phyloP scores from a whole-genome alignment of 2,113 vertebrate species.

The Polyodon spathula region DNA sequence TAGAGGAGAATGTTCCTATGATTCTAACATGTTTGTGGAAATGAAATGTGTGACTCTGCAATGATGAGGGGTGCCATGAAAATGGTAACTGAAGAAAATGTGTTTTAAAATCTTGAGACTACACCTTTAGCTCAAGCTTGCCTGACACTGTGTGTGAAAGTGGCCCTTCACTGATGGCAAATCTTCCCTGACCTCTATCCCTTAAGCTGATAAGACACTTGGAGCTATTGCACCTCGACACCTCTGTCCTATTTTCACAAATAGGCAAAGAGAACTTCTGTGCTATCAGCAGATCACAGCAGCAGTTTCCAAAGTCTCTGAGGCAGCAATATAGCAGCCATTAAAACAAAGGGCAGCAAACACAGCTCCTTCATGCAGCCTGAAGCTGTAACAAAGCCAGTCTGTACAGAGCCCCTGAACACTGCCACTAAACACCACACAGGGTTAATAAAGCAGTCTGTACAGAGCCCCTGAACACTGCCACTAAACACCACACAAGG shows the following conservation, averaged over 20 bases:
- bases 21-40: background rate
- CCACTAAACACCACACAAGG: too few relatives aligned
- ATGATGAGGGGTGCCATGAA: background rate
- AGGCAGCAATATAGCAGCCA: too few relatives aligned
- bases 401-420: too few relatives aligned
- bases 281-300: conserved; percentile 30
- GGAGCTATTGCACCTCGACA: conserved; percentile 49
- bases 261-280: conserved; percentile 32
- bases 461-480: too few relatives aligned
- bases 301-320: background rate
- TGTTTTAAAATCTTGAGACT: background rate
- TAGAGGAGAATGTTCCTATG: too few relatives aligned
- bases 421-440: too few relatives aligned
- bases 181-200: conserved; percentile 60
- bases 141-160: conserved; percentile 9
- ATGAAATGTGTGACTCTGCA: background rate
- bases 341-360: too few relatives aligned
- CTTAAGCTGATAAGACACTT: conserved; percentile 76
- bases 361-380: too few relatives aligned
- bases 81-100: background rate
- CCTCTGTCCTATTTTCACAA: conserved; percentile 40
- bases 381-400: too few relatives aligned
- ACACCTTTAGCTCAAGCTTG: background rate
- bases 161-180: too few relatives aligned
- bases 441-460: too few relatives aligned